These are phyloP conservation scores for Drosophila rhopaloa DNA, from an alignment of 1,140 invertebrate genomes.

Conservation along the genomic window DNA sequence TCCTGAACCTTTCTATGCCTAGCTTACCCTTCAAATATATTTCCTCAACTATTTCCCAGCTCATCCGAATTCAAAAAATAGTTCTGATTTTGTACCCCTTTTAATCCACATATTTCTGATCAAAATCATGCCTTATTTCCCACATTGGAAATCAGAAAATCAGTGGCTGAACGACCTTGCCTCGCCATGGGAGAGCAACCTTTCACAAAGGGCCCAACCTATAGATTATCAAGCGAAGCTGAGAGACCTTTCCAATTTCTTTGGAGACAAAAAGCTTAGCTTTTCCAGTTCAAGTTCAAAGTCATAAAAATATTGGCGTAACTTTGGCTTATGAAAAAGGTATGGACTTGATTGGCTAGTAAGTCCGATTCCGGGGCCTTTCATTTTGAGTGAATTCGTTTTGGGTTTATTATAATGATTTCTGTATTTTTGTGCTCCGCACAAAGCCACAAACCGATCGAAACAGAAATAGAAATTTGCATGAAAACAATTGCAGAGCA, in stretches of 20 bases:
- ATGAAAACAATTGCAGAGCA: slow-evolving; percentile 72
- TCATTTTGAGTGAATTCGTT: slow-evolving; percentile 75
- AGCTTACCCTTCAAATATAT: neutral
- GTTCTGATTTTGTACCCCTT: neutral
- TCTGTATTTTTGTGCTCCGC: neutral
- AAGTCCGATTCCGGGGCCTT: slow-evolving; percentile 47
- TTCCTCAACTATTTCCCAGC: neutral
- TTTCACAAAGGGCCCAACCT: slow-evolving; percentile 24
- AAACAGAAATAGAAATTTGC: slow-evolving; percentile 58
- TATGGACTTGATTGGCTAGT: slow-evolving; percentile 1
- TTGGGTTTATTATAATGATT: slow-evolving; percentile 16
- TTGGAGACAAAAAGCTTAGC: slow-evolving; percentile 13
- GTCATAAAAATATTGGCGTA: slow-evolving; percentile 77
- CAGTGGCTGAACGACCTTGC: slow-evolving; percentile 16
- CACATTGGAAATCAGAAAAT: slow-evolving; percentile 28
- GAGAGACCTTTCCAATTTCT: slow-evolving; percentile 41
- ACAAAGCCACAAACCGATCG: slow-evolving; percentile 50
- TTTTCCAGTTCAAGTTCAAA: slow-evolving; percentile 80
- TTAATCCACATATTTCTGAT: neutral
- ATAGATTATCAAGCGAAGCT: neutral
- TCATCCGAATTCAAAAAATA: neutral
- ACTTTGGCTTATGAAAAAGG: slow-evolving; percentile 40
- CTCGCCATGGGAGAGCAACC: slow-evolving; percentile 32
- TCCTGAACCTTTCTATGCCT: no score
- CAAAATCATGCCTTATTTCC: neutral